Base-by-base conservation (phyloP, 2,888 invertebrate genomes). In the Asteroscopus sphinx region DNA sequence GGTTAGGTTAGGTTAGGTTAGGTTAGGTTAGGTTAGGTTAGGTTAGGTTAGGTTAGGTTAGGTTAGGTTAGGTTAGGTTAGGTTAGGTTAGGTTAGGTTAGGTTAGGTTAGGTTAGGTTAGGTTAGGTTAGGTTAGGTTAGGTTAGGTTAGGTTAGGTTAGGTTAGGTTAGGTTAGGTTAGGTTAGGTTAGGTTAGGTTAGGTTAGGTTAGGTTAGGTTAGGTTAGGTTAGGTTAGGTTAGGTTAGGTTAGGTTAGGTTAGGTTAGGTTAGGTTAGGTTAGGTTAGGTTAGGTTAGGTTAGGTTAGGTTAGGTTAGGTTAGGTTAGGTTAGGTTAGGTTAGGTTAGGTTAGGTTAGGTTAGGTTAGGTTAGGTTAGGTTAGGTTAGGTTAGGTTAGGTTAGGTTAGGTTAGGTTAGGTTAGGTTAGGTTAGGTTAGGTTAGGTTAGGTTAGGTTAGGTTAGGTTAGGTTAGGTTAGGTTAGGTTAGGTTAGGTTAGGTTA, bases 201-300 rank as follows among this genome's bases (percentile, higher is more conserved):
- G 58, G 58, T 58, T 58, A 58, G 58, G 58, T 58, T 58, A 58
- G 58, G 58, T 58, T 58, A 58, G 58, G 58, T 58, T 58, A 58
- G 58, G 58, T 58, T 58, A 58, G 58, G 58, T 58, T 58, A 58
- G 59, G 59, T 59, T 48, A 40, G 55, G 47, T 48, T 48, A 55
- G 55, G 55, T 55, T 55, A 55, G 55, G 55, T 55, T 55, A 55
- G 55, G 55, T 55, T 55, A 55, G 55, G 55, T 55, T 55, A 55
- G 55, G 55, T 55, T 55, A 55, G 55, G 55, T 55, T 55, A 55
- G 55, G 55, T 55, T 55, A 55, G 55, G 55, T 55, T 55, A 55
- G 55, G 55, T 55, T 55, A 47, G 47, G 47, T 55, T 47, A 47
- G 55, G 47, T 48, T 56, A 56, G 48, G 48, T 48, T 56, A 47